A percentile compares a stretch with the other conserved stretches of the same genome.
Conservation (phyloP, 2,888 invertebrate species). For the Drosophila recens region DNA sequence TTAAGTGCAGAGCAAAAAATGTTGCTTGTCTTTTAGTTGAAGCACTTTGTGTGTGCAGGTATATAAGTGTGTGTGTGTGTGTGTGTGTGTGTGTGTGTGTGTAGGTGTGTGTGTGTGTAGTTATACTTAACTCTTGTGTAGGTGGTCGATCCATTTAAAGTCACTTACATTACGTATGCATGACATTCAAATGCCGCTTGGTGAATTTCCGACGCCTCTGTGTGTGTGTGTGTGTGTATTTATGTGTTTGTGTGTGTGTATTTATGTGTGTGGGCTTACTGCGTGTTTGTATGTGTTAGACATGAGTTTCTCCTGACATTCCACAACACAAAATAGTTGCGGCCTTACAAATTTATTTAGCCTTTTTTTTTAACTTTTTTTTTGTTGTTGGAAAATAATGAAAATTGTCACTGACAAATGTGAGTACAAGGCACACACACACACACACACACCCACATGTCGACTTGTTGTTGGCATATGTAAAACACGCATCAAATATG, state of each 20-base stretch:
- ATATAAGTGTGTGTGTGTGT: not conserved
- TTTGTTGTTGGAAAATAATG: slow-evolving; percentile 64
- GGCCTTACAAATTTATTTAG: slow-evolving; percentile 61
- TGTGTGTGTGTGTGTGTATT: not conserved
- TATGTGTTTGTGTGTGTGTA: not conserved
- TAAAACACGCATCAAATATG: slow-evolving; percentile 64
- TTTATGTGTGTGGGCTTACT: not conserved
- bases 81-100: not conserved
- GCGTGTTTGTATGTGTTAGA: slow-evolving; percentile 17
- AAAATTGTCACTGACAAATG: slow-evolving; percentile 79
- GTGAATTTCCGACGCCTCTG: slow-evolving; percentile 9
- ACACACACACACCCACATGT: slow-evolving; percentile 11
- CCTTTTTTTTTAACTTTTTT: slow-evolving; percentile 48
- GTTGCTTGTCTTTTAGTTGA: slow-evolving; percentile 23
- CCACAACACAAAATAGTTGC: slow-evolving; percentile 46
- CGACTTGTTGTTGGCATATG: slow-evolving; percentile 40
- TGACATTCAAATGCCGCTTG: slow-evolving; percentile 47
- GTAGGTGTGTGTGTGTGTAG: not conserved
- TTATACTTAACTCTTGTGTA: slow-evolving; percentile 5
- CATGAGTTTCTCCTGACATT: slow-evolving; percentile 35
- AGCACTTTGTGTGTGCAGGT: slow-evolving; percentile 2
- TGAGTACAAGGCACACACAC: slow-evolving; percentile 11
- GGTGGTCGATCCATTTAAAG: slow-evolving; percentile 38
- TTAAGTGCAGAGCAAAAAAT: slow-evolving; percentile 19
- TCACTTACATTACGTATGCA: slow-evolving; percentile 47